Evolutionary conservation across 2,797 vertebrate species (phyloP), one percentile per base, ranked within the genome.

Genomic region (Silurus aristotelis): DNA sequence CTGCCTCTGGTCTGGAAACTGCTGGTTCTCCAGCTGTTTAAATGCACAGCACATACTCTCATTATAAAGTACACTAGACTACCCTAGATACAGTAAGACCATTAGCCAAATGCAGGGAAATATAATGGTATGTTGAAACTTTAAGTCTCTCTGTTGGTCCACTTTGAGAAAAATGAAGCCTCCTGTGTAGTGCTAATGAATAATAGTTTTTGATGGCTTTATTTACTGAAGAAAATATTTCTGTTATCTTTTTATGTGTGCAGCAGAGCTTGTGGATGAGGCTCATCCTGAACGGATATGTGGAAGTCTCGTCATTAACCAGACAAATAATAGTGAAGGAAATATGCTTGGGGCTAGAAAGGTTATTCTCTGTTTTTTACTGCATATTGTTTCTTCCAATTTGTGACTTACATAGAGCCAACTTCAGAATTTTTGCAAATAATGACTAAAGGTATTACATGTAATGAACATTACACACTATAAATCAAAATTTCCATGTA

Each of bases 1-100:
- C 93, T 77, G 96, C 97, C 92, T 97, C 95, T 0, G 97, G 98
- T 98, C 86, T 7, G 93, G 95, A 66, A 70, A 80, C 4, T 83
- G 64, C 73, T 77, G 63, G 70, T 77, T 55, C 12, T 60, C 52
- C 56, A 78, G 52, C 9, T 76, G 46, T 78, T 83, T 38, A 79
- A 79, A 79, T 77, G 63, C 71, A 73, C 46, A 55, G 66, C 58
- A 83, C 76, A 87, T 22, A 46, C 27, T 15, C 6, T 70, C 31
- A 75, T 80, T 84, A 73, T 84, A 75, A 80, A 38, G n/a, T 38
- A 83, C 25, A 72, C 14, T 64, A 12, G 7, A 4, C 46, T 12
- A 56, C 15, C 15, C 22, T 61, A 86, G 46, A 60, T 76, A 67
- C 60, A 63, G 9, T 80, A 63, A 79, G 17, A 71, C 27, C 67